phyloP scores from a whole-genome alignment of 2,113 vertebrate species.

The Atrichornis clamosus region DNA sequence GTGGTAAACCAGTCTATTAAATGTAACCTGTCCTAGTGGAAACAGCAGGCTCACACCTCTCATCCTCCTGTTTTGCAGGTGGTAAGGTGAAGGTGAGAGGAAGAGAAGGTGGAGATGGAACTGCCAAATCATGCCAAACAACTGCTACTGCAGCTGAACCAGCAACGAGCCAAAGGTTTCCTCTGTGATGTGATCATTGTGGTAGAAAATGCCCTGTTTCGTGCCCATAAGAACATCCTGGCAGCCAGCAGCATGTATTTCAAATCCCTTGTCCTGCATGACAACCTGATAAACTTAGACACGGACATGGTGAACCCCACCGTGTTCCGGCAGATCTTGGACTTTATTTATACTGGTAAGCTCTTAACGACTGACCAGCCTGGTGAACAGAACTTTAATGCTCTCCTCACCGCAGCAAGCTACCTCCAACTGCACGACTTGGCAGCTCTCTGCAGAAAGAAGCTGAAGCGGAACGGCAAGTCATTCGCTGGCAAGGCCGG shows the following conservation, averaged over 20 bases:
- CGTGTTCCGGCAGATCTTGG: slow-evolving; percentile 94
- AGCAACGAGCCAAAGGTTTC: slow-evolving; percentile 98
- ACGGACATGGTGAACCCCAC: slow-evolving; percentile 97
- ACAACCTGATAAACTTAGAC: slow-evolving; percentile 98
- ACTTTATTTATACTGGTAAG: slow-evolving; percentile 98
- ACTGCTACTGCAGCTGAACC: slow-evolving; percentile 98
- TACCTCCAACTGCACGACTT: slow-evolving; percentile 99
- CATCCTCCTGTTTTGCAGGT: slow-evolving; percentile 78
- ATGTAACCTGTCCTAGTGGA: background rate
- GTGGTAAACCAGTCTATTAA: background rate
- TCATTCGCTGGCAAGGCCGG: slow-evolving; percentile 81
- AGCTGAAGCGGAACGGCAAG: slow-evolving; percentile 87
- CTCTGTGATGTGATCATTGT: slow-evolving; percentile 98
- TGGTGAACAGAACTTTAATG: slow-evolving; percentile 90
- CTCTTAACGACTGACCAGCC: slow-evolving; percentile 88
- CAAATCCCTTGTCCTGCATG: slow-evolving; percentile 96
- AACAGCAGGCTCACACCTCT: background rate
- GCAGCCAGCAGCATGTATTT: slow-evolving; percentile 99
- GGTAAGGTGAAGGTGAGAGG: slow-evolving; percentile 79
- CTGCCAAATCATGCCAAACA: slow-evolving; percentile 99
- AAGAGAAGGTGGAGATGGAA: slow-evolving; percentile 96
- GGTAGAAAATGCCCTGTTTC: slow-evolving; percentile 97
- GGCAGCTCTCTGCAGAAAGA: slow-evolving; percentile 93
- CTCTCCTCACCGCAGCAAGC: slow-evolving; percentile 96
- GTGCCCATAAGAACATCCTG: slow-evolving; percentile 96